Evolutionary conservation across 2,888 invertebrate genomes (phyloP).

Genomic region (Dicranocentrus wangi): DNA sequence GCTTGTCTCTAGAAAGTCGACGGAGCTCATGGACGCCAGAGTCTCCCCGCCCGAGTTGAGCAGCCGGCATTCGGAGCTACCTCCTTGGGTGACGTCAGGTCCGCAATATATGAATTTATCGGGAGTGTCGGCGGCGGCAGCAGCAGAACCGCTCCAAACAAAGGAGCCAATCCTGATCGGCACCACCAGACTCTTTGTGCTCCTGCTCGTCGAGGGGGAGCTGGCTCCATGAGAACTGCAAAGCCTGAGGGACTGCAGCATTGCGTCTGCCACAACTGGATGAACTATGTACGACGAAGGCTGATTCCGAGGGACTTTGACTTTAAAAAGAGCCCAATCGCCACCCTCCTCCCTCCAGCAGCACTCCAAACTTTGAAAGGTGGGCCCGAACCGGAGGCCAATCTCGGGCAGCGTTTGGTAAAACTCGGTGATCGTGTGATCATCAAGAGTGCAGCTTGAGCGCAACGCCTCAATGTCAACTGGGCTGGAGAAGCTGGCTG

Average conservation of each 20-base stretch:
- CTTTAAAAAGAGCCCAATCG: neutral
- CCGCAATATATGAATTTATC: slow-evolving; percentile 12
- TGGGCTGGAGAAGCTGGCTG: too few relatives aligned
- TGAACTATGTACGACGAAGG: slow-evolving; percentile 38
- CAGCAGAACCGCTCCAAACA: too few relatives aligned
- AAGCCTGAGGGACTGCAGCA: slow-evolving; percentile 41
- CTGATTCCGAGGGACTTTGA: slow-evolving; percentile 14
- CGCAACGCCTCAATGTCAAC: too few relatives aligned
- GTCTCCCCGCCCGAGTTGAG: too few relatives aligned
- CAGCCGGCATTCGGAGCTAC: too few relatives aligned
- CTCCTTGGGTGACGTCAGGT: too few relatives aligned
- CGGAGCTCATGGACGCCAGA: slow-evolving; percentile 16
- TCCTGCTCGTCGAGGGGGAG: too few relatives aligned
- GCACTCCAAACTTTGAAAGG: slow-evolving; percentile 24
- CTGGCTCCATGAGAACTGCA: too few relatives aligned
- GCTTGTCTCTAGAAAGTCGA: slow-evolving; percentile 42
- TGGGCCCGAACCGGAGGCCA: slow-evolving; percentile 23
- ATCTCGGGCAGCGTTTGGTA: slow-evolving; percentile 16
- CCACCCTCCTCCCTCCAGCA: too few relatives aligned
- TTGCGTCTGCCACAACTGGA: slow-evolving; percentile 52
- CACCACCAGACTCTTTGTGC: slow-evolving; percentile 34
- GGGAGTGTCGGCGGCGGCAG: too few relatives aligned
- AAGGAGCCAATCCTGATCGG: slow-evolving; percentile 34
- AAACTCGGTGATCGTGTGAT: too few relatives aligned
- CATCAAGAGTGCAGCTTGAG: too few relatives aligned